Evolutionary conservation across 92 coral and sea anemone species (phyloP).

Genomic region (Zoanthus sansibaricus): DNA sequence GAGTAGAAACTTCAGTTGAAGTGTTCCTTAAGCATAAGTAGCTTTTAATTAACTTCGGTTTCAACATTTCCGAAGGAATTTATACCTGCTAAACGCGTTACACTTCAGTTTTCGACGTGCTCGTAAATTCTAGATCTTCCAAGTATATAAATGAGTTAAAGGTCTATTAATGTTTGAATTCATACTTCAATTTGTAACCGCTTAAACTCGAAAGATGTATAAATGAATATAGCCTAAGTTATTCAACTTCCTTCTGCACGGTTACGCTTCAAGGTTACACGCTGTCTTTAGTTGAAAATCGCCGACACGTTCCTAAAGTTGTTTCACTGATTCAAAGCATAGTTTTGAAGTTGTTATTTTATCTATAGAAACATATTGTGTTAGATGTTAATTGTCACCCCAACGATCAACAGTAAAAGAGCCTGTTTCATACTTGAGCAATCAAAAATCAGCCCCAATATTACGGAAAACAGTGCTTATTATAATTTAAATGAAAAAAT

Average conservation of each 20-base stretch:
- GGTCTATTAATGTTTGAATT: not conserved
- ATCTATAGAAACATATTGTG: not conserved
- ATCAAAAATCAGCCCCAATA: not conserved
- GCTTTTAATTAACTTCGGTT: not conserved
- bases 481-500: not conserved
- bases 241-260: not conserved
- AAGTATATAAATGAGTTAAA: not conserved
- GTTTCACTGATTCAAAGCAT: not conserved
- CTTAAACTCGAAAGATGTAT: not conserved
- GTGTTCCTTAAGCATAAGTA: slow-evolving; percentile 5
- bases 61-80: not conserved
- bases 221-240: not conserved
- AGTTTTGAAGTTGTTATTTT: not conserved
- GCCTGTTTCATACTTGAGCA: slow-evolving; percentile 12
- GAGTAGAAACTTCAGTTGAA: not conserved
- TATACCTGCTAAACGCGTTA: not conserved
- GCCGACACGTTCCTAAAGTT: not conserved
- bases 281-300: not conserved
- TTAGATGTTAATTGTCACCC: not conserved
- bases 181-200: too few relatives aligned
- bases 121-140: not conserved
- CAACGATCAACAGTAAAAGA: not conserved
- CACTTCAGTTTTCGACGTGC: not conserved
- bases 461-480: not conserved
- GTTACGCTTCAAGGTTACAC: slow-evolving; percentile 1